Evolutionary conservation across 2,888 invertebrate genomes (phyloP).

Genomic region (Eurois occulta): DNA sequence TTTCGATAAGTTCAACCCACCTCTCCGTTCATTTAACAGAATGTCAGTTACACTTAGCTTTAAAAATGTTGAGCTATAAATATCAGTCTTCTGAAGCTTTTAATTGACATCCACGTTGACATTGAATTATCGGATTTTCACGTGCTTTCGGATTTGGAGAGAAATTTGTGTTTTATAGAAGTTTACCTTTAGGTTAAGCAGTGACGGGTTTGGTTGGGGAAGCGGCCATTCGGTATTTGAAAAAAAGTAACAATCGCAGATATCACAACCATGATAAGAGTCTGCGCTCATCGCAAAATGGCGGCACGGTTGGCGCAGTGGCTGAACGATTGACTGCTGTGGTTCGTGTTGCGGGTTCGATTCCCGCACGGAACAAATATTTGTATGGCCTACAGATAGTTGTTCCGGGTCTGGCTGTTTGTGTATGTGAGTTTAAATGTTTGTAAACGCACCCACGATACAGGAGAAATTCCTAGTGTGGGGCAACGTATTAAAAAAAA

Average conservation of each 20-base stretch:
- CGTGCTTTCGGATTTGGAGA: slow-evolving; percentile 36
- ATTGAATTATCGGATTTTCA: slow-evolving; percentile 49
- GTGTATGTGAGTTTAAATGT: too few relatives aligned
- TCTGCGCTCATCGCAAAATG: too few relatives aligned
- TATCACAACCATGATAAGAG: too few relatives aligned
- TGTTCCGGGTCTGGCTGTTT: too few relatives aligned
- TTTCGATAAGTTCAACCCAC: background rate
- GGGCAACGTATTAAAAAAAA: too few relatives aligned
- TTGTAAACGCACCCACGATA: too few relatives aligned
- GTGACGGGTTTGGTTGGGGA: background rate
- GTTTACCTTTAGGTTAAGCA: background rate
- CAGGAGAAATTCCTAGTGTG: too few relatives aligned
- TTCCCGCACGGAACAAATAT: too few relatives aligned
- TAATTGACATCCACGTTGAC: slow-evolving; percentile 35
- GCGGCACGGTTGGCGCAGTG: too few relatives aligned
- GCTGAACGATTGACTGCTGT: too few relatives aligned
- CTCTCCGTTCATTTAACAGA: slow-evolving; percentile 6
- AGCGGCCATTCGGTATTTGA: background rate
- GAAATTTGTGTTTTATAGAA: slow-evolving; percentile 7
- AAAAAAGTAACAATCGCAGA: background rate
- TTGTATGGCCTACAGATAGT: too few relatives aligned
- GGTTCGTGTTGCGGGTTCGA: too few relatives aligned
- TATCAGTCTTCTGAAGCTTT: slow-evolving; percentile 19
- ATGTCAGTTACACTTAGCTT: slow-evolving; percentile 6
- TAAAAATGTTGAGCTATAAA: slow-evolving; percentile 42